Conservation (phyloP, 1,140 invertebrate species). For the Leptopilina clavipes region DNA sequence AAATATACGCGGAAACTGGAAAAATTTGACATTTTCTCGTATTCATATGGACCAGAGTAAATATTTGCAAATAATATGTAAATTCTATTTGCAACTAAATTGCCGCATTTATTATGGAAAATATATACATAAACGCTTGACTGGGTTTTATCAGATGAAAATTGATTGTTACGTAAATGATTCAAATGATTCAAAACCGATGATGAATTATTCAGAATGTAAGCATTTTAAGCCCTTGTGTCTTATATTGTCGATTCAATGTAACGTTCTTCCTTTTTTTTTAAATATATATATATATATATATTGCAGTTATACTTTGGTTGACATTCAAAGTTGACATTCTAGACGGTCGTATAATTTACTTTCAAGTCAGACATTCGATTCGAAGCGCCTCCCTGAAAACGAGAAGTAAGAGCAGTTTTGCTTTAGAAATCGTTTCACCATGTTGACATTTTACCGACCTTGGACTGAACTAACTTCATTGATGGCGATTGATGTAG, state of each 20-base stretch:
- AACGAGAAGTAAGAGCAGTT: slow-evolving; percentile 33
- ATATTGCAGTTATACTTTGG: neutral
- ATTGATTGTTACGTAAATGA: no score
- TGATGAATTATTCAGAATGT: neutral
- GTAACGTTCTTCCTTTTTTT: neutral
- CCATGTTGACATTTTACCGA: slow-evolving; percentile 55
- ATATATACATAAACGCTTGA: no score
- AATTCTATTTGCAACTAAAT: no score
- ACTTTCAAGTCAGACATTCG: slow-evolving; percentile 34
- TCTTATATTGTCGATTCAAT: neutral
- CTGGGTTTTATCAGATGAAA: no score
- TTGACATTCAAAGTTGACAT: slow-evolving; percentile 34
- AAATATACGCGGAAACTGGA: no score
- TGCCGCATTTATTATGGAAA: no score
- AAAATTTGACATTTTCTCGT: no score
- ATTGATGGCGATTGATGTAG: slow-evolving; percentile 37
- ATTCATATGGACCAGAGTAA: no score
- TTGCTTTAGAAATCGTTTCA: slow-evolving; percentile 40
- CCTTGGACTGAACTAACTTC: slow-evolving; percentile 53
- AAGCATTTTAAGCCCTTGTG: neutral
- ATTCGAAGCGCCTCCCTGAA: slow-evolving; percentile 31
- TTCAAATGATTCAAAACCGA: no score
- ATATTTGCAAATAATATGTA: no score
- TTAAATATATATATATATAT: no score
- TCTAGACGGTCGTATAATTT: slow-evolving; percentile 29